Conservation (phyloP, 2,113 vertebrate species). For the Leuciscus idus region DNA sequence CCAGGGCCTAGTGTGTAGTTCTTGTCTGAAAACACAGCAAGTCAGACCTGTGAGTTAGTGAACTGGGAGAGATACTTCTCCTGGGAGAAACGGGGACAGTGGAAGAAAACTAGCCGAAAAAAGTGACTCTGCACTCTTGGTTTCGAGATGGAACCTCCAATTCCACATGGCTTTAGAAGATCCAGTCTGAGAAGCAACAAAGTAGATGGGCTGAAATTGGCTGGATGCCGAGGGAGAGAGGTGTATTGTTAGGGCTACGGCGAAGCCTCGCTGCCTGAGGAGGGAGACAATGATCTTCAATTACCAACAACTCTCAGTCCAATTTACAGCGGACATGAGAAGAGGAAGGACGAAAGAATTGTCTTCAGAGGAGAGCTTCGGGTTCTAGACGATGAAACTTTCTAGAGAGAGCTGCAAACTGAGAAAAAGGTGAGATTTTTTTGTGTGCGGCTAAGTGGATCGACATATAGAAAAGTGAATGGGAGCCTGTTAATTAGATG, state of each 20-base stretch:
- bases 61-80: slow-evolving; percentile 63
- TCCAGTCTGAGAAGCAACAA: slow-evolving; percentile 64
- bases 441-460: slow-evolving; percentile 56
- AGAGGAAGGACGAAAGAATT: slow-evolving; percentile 48
- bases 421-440: slow-evolving; percentile 64
- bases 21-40: slow-evolving; percentile 47
- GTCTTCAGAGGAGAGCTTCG: slow-evolving; percentile 60
- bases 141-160: slow-evolving; percentile 60
- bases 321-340: slow-evolving; percentile 64
- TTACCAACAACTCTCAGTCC: slow-evolving; percentile 66
- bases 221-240: slow-evolving; percentile 57
- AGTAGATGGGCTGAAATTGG: slow-evolving; percentile 53
- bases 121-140: slow-evolving; percentile 61
- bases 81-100: slow-evolving; percentile 56
- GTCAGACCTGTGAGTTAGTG: slow-evolving; percentile 60
- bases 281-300: slow-evolving; percentile 66
- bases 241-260: slow-evolving; percentile 53
- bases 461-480: slow-evolving; percentile 68
- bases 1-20: slow-evolving; percentile 35
- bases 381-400: slow-evolving; percentile 40
- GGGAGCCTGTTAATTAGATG: slow-evolving; percentile 77
- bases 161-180: slow-evolving; percentile 57
- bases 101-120: slow-evolving; percentile 62
- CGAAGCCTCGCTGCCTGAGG: slow-evolving; percentile 53
- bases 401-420: background rate